Evolutionary conservation across 2,797 vertebrate species (phyloP).

Genomic region (Lagorchestes hirsutus): DNA sequence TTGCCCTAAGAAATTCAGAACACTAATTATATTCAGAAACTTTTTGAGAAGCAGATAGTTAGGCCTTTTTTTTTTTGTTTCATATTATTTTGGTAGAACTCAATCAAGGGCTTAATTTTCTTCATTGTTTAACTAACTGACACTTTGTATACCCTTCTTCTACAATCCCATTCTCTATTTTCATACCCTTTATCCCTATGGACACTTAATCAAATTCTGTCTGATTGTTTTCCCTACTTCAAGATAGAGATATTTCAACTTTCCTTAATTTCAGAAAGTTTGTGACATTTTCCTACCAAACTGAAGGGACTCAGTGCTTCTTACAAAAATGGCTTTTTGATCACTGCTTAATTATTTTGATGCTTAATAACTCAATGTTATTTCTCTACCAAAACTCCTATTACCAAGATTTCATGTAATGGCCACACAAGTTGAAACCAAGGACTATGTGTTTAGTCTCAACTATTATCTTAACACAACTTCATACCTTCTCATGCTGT

Average conservation of each 20-base stretch:
- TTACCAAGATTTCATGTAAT: conserved; percentile 5
- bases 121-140: conserved; percentile 9
- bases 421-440: not conserved
- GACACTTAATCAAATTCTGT: conserved; percentile 43
- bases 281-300: conserved; percentile 1
- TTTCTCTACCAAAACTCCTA: conserved; percentile 31
- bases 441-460: not conserved
- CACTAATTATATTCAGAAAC: conserved; percentile 59
- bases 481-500: not conserved
- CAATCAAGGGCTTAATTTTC: conserved; percentile 48
- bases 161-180: not conserved
- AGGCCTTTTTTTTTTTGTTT: conserved; percentile 32
- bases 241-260: not conserved
- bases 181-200: not conserved
- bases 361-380: not conserved
- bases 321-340: conserved; percentile 13
- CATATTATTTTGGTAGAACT: conserved; percentile 16
- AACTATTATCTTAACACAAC: not conserved
- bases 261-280: not conserved
- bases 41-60: conserved; percentile 58
- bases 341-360: not conserved
- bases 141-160: not conserved
- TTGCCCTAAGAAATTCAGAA: conserved; percentile 65
- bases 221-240: conserved; percentile 37
- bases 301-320: not conserved